Evolutionary conservation across 2,797 vertebrate species (phyloP).

Genomic region (Limosa lapponica): DNA sequence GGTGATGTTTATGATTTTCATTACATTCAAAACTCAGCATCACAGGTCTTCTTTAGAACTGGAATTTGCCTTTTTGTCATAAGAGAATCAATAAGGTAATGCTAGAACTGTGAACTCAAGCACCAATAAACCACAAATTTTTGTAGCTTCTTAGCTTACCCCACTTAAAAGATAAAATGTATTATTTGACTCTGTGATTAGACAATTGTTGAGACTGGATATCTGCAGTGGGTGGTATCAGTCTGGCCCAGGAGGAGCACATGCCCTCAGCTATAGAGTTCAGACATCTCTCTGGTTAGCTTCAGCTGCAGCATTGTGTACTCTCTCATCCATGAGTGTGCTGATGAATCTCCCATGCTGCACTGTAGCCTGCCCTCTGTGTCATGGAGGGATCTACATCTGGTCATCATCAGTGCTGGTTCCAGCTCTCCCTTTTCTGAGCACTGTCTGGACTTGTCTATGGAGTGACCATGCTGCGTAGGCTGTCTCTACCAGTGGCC

Average conservation of each 20-base stretch:
- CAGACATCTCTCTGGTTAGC: background rate
- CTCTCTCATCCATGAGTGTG: rapidly evolving
- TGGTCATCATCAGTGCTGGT: background rate
- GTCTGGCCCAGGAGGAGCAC: background rate
- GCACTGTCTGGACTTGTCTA: background rate
- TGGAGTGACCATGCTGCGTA: background rate
- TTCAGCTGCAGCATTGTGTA: background rate
- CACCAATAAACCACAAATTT: background rate
- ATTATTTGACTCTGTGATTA: background rate
- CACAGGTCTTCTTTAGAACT: background rate
- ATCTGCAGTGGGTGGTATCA: background rate
- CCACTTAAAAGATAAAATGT: background rate
- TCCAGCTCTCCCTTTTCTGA: background rate
- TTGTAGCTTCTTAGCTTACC: background rate
- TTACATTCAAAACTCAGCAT: background rate
- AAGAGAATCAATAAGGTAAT: background rate
- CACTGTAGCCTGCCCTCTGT: background rate
- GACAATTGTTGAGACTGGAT: background rate
- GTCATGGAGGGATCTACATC: rapidly evolving
- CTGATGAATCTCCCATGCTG: background rate
- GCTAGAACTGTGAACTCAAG: background rate
- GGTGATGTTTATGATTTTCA: background rate
- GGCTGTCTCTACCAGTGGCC: background rate
- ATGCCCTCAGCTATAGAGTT: background rate
- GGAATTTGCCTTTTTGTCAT: background rate